A percentile compares a stretch with the other conserved stretches of the same genome.
These are phyloP conservation scores for Dendrocopos noguchii DNA, from an alignment of 2,113 vertebrate species.

Conservation along the genomic window DNA sequence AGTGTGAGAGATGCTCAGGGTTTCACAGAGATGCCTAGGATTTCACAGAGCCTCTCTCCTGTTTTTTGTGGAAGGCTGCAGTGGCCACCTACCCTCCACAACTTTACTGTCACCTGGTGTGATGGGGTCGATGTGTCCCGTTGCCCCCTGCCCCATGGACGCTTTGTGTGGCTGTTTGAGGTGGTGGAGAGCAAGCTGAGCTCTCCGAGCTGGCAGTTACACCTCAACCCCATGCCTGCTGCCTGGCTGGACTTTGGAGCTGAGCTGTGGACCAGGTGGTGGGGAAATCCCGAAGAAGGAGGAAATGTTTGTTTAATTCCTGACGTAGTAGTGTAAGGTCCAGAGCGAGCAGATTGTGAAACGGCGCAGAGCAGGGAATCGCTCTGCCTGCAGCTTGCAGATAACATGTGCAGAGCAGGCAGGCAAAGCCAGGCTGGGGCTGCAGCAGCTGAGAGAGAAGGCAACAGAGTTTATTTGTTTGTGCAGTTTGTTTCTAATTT, in stretches of 20 bases:
- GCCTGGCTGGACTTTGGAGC: slow-evolving; percentile 33
- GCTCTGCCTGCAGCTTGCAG: neutral
- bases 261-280: neutral
- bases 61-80: neutral
- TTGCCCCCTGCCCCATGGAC: neutral
- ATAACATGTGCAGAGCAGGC: neutral
- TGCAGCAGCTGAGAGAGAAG: neutral
- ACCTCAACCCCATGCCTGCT: neutral
- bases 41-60: neutral
- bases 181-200: fast-evolving
- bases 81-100: neutral
- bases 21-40: neutral
- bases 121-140: fast-evolving
- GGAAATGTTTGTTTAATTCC: slow-evolving; percentile 59
- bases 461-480: neutral
- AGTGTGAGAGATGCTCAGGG: fast-evolving
- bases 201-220: neutral
- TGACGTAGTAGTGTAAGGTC: neutral
- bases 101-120: neutral
- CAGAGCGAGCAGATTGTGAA: slow-evolving; percentile 42
- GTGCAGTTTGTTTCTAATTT: slow-evolving; percentile 51
- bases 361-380: fast-evolving
- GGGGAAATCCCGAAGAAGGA: neutral
- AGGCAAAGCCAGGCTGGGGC: neutral
- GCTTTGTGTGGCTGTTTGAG: neutral